Conservation (phyloP, 1,140 invertebrate species). For the Hyphantria cunea region DNA sequence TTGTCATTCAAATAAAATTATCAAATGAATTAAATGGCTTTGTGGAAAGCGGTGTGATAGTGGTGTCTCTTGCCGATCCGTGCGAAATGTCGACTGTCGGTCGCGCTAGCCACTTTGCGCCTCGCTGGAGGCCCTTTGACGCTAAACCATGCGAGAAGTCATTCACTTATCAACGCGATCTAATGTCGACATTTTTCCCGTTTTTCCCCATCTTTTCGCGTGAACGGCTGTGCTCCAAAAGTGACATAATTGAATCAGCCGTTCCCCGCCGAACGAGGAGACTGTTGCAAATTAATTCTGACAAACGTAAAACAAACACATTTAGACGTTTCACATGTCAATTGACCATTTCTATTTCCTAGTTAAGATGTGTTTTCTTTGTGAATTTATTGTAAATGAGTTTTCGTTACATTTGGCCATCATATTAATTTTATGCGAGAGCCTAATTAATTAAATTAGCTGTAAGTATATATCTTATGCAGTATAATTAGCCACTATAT, state of each 20-base stretch:
- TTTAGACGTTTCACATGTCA: constrained; percentile 8
- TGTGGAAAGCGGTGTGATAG: background rate
- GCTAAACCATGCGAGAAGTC: constrained; percentile 75
- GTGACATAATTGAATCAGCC: constrained; percentile 76
- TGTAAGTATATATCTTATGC: too few species aligned
- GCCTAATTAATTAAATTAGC: too few species aligned
- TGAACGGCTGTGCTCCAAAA: constrained; percentile 61
- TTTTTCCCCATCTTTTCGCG: constrained; percentile 75
- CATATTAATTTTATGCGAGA: too few species aligned
- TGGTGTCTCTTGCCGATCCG: constrained; percentile 4
- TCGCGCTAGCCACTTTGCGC: constrained; percentile 47
- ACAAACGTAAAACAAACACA: constrained; percentile 49
- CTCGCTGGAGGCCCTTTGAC: constrained; percentile 70
- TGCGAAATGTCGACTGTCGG: constrained; percentile 5
- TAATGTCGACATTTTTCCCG: constrained; percentile 73
- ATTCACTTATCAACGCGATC: constrained; percentile 77
- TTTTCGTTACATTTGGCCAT: too few species aligned
- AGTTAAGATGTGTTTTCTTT: too few species aligned
- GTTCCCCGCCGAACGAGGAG: constrained; percentile 43
- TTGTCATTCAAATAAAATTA: too few species aligned
- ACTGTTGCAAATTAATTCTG: constrained; percentile 69
- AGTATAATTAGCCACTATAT: too few species aligned
- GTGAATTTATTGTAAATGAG: too few species aligned
- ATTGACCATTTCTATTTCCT: background rate
- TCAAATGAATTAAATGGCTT: constrained; percentile 3